Conservation (phyloP, 37 sponge, comb jelly and placozoan species). For the Petrosia ficiformis region DNA sequence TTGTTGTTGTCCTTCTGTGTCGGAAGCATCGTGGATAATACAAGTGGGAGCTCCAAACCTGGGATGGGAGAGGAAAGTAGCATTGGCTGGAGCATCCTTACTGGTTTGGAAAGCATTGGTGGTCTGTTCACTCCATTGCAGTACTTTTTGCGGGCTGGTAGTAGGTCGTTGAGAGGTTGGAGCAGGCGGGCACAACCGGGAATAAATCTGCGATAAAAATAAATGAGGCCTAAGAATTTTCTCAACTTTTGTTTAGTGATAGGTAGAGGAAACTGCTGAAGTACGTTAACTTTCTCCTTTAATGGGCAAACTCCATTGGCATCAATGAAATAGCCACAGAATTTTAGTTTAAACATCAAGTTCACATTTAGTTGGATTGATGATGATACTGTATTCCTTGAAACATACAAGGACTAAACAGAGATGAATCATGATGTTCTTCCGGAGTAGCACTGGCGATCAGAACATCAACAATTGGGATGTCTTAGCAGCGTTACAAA, state of each 20-base stretch:
- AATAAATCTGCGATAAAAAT: slow-evolving; percentile 50
- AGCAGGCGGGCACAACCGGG: slow-evolving; percentile 27
- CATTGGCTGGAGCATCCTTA: slow-evolving; percentile 24
- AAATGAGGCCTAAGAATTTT: slow-evolving; percentile 34
- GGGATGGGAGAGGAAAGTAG: slow-evolving; percentile 14
- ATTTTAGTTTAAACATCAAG: neutral
- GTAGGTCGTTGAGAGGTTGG: slow-evolving; percentile 17
- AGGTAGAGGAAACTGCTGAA: neutral
- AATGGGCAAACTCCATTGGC: neutral
- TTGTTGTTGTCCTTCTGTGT: neutral
- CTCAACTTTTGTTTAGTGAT: neutral
- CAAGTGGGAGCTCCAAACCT: slow-evolving; percentile 3
- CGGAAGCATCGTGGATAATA: slow-evolving; percentile 17
- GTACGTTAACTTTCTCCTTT: neutral
- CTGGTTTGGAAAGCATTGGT: slow-evolving; percentile 6
- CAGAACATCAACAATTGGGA: slow-evolving; percentile 13
- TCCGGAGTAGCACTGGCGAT: slow-evolving; percentile 11
- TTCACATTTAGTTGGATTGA: slow-evolving; percentile 16
- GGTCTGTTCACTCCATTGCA: slow-evolving; percentile 14
- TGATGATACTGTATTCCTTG: slow-evolving; percentile 3
- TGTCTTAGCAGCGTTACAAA: too few relatives aligned
- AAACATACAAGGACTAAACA: neutral
- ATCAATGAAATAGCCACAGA: neutral
- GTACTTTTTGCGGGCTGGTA: neutral
- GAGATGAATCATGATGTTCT: slow-evolving; percentile 4